These are phyloP conservation scores for Hydractinia symbiolongicarpus DNA, from an alignment of 30 jellyfish, hydroid and myxozoan genomes.

Conservation along the genomic window DNA sequence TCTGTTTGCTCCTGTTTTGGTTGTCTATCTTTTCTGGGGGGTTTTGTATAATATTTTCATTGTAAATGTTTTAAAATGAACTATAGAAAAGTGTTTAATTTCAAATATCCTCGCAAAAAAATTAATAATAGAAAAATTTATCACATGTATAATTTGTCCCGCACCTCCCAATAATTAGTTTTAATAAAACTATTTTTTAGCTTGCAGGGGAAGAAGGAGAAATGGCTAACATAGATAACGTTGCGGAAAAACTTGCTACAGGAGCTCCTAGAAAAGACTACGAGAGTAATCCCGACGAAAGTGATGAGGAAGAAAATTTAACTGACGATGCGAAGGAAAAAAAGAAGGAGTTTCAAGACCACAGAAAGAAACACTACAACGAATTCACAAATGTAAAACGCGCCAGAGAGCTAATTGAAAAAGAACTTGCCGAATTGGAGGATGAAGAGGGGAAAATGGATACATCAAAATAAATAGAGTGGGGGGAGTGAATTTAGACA, in stretches of 20 bases:
- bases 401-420: conserved; percentile 89
- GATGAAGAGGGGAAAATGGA: conserved; percentile 39
- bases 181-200: too few species aligned
- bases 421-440: conserved; percentile 83
- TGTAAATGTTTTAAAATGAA: too few species aligned
- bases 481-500: too few species aligned
- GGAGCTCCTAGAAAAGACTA: conserved; percentile 66
- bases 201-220: conserved; percentile 12
- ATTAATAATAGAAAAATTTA: too few species aligned
- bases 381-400: conserved; percentile 72
- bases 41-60: too few species aligned
- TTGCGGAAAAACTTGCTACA: conserved; percentile 39
- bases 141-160: too few species aligned
- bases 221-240: conserved; percentile 8
- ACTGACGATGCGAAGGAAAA: conserved; percentile 49
- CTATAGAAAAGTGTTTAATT: too few species aligned
- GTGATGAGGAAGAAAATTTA: conserved; percentile 61
- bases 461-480: neutral
- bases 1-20: too few species aligned
- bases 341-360: conserved; percentile 45
- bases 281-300: conserved; percentile 46
- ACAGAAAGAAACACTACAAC: conserved; percentile 73
- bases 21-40: too few species aligned
- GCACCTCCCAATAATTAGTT: too few species aligned
- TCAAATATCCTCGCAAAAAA: too few species aligned